Evolutionary conservation across 2,888 invertebrate genomes (phyloP).

Genomic region (Megamerina dolium): DNA sequence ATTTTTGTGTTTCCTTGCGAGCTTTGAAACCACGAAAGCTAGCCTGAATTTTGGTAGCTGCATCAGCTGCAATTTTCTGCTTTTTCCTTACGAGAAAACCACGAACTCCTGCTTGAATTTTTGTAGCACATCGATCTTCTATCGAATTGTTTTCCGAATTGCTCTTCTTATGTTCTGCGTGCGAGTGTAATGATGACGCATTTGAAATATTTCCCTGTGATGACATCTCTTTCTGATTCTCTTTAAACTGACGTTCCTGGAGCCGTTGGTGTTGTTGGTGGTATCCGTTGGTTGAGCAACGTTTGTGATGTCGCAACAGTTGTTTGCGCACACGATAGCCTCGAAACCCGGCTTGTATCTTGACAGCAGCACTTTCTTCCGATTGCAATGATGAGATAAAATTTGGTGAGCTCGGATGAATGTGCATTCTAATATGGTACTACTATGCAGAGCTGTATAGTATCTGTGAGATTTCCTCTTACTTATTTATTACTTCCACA

Average conservation of each 20-base stretch:
- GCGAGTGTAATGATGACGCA: conserved; percentile 12
- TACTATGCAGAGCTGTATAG: conserved; percentile 6
- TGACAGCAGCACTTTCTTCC: conserved; percentile 52
- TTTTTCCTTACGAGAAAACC: conserved; percentile 47
- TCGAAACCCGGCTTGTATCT: conserved; percentile 55
- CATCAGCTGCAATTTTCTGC: conserved; percentile 44
- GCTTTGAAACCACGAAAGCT: conserved; percentile 50
- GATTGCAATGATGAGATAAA: conserved; percentile 30
- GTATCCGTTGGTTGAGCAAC: conserved; percentile 15
- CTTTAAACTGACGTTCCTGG: conserved; percentile 20
- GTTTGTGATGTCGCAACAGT: conserved; percentile 30
- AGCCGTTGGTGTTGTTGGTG: conserved; percentile 16
- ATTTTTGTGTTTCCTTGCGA: conserved; percentile 42
- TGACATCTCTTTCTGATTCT: conserved; percentile 10
- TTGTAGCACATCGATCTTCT: conserved; percentile 44
- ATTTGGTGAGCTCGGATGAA: conserved; percentile 48
- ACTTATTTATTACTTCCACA: conserved; percentile 10
- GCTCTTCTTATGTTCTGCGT: conserved; percentile 16
- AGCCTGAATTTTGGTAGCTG: conserved; percentile 50
- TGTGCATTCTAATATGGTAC: conserved; percentile 43
- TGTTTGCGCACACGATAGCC: conserved; percentile 54
- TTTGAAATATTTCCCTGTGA: neutral
- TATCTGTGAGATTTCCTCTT: neutral
- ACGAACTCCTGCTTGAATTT: conserved; percentile 46
- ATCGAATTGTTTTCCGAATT: conserved; percentile 22